These are phyloP conservation scores for Drosophila pegasa DNA, from an alignment of 2,888 invertebrate species.

Conservation along the genomic window DNA sequence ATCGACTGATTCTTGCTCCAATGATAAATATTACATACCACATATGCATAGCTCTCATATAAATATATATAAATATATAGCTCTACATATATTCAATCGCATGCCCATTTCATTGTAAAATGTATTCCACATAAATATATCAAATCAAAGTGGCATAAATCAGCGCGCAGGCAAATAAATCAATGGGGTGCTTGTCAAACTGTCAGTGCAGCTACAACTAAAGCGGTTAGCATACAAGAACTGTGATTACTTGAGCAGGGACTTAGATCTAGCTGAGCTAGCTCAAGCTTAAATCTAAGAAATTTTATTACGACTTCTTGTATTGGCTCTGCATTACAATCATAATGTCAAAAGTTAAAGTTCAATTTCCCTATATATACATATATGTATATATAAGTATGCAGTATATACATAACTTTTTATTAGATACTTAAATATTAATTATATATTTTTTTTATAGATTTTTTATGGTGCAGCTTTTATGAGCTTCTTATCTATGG, in stretches of 20 bases:
- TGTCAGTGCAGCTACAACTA: conserved; percentile 43
- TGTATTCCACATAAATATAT: conserved; percentile 26
- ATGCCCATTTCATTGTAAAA: conserved; percentile 3
- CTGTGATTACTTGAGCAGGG: not conserved
- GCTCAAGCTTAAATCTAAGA: not conserved
- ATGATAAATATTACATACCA: conserved; percentile 31
- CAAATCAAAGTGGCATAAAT: conserved; percentile 62
- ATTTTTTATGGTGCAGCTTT: not conserved
- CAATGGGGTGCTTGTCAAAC: conserved; percentile 35
- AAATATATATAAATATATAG: conserved; percentile 11
- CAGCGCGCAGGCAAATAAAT: conserved; percentile 42
- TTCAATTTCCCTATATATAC: not conserved
- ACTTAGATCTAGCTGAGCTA: not conserved
- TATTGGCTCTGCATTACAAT: not conserved
- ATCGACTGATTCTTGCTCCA: conserved; percentile 17
- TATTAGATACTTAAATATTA: not conserved
- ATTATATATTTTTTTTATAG: conserved; percentile 3
- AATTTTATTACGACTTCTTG: not conserved
- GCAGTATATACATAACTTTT: not conserved
- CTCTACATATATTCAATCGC: conserved; percentile 3
- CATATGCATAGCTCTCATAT: conserved; percentile 11
- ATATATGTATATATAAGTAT: not conserved
- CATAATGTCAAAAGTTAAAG: conserved; percentile 1
- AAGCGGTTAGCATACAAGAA: not conserved
- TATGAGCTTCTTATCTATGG: not conserved